These are phyloP conservation scores for Synergus laeviventris DNA, from an alignment of 2,888 invertebrate species.

Conservation along the genomic window DNA sequence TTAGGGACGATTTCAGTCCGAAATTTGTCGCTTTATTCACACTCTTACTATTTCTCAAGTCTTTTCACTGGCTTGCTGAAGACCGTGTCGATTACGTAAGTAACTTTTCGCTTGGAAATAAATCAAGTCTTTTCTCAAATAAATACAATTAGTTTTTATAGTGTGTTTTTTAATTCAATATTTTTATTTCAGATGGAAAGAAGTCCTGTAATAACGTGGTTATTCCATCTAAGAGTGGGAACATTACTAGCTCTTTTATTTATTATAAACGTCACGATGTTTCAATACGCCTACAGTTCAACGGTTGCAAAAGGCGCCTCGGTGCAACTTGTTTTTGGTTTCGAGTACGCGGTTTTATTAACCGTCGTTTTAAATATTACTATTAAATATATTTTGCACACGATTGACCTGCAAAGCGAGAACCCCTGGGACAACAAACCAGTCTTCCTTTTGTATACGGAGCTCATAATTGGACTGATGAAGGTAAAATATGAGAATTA, in stretches of 20 bases:
- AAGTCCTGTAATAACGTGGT: slow-evolving; percentile 95
- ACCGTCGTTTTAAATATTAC: slow-evolving; percentile 95
- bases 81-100: slow-evolving; percentile 98
- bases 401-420: slow-evolving; percentile 92
- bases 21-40: slow-evolving; percentile 99
- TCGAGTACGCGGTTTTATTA: slow-evolving; percentile 98
- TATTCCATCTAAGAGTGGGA: slow-evolving; percentile 95
- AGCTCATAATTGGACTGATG: slow-evolving; percentile 93
- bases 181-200: slow-evolving; percentile 91
- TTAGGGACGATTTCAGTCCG: slow-evolving; percentile 98
- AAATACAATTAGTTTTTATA: slow-evolving; percentile 3
- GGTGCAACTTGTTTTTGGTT: slow-evolving; percentile 98
- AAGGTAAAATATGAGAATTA: slow-evolving; percentile 77
- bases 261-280: slow-evolving; percentile 90
- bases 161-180: slow-evolving; percentile 18
- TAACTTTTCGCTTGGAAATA: slow-evolving; percentile 6
- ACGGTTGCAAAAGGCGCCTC: slow-evolving; percentile 96
- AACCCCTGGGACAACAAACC: slow-evolving; percentile 99
- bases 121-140: not conserved
- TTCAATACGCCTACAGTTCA: slow-evolving; percentile 95
- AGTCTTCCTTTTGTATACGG: slow-evolving; percentile 96
- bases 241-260: slow-evolving; percentile 89
- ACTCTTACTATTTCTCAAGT: slow-evolving; percentile 95
- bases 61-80: slow-evolving; percentile 99
- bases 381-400: slow-evolving; percentile 92